These are phyloP conservation scores for Cyclargus thomasi DNA, from an alignment of 1,140 invertebrate species.

Conservation along the genomic window DNA sequence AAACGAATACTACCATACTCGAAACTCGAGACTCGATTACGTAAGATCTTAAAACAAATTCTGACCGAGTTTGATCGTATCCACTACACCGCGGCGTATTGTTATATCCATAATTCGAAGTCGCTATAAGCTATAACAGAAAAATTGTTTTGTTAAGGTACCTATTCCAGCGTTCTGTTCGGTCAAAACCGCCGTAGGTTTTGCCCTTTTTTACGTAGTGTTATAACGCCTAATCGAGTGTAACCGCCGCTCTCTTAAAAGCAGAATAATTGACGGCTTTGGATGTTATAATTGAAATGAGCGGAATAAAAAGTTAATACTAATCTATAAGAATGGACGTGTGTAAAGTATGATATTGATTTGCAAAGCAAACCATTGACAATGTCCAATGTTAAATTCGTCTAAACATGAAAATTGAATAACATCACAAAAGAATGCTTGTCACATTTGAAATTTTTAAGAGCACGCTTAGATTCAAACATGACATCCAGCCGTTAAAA, in stretches of 20 bases:
- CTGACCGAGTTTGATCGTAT: background rate
- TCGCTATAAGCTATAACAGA: background rate
- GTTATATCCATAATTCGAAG: background rate
- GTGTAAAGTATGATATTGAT: background rate
- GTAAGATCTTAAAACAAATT: background rate
- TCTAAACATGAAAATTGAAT: background rate
- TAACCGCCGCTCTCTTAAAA: slow-evolving; percentile 14
- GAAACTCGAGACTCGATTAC: background rate
- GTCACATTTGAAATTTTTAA: background rate
- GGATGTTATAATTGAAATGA: background rate
- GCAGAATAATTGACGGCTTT: background rate
- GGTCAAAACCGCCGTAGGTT: background rate
- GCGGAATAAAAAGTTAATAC: background rate
- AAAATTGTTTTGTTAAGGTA: background rate
- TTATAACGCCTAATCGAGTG: slow-evolving; percentile 9
- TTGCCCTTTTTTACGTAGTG: slow-evolving; percentile 1
- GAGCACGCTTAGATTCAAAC: background rate
- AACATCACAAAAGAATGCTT: background rate
- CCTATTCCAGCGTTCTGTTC: background rate
- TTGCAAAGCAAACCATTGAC: background rate
- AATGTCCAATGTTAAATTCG: background rate
- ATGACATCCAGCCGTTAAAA: slow-evolving; percentile 1
- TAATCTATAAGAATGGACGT: background rate
- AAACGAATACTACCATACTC: background rate
- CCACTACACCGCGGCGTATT: background rate